phyloP scores from a whole-genome alignment of 2,113 vertebrate species.

The Pipra filicauda region DNA sequence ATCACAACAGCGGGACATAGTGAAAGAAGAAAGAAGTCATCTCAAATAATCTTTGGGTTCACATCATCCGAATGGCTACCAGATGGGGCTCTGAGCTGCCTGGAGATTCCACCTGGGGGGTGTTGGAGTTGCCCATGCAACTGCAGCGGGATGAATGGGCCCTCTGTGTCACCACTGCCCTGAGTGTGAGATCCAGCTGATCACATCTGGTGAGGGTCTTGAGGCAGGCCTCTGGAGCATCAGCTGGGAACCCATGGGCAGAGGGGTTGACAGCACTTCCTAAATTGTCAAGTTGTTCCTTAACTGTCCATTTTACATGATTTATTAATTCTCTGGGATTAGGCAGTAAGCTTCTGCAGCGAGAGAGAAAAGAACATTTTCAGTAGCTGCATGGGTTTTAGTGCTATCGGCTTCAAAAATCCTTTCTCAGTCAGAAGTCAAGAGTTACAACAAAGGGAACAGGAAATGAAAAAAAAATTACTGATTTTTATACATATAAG shows the following conservation, averaged over 20 bases:
- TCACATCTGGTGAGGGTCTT: conserved; percentile 30
- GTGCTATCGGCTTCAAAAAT: not conserved
- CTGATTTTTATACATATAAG: not conserved
- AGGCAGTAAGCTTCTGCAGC: not conserved
- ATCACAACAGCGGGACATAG: not conserved
- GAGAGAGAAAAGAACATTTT: not conserved
- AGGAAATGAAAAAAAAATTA: not conserved
- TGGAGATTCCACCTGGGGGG: not conserved
- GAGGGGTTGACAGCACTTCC: not conserved
- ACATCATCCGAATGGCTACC: not conserved
- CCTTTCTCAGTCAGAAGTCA: not conserved
- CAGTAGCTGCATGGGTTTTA: not conserved
- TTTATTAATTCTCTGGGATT: conserved; percentile 39
- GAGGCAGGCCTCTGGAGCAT: not conserved
- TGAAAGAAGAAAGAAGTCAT: not conserved
- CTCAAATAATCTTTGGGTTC: conserved; percentile 15
- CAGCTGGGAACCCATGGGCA: not conserved
- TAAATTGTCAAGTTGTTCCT: not conserved
- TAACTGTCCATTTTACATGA: not conserved
- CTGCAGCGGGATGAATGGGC: conserved; percentile 25
- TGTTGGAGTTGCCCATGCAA: not conserved
- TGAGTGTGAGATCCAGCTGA: not conserved
- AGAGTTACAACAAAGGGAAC: not conserved
- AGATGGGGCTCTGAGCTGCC: conserved; percentile 29
- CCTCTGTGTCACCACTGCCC: conserved; percentile 19